phyloP scores from a whole-genome alignment of 2,113 vertebrate genomes.

The Telmatochromis sp. region DNA sequence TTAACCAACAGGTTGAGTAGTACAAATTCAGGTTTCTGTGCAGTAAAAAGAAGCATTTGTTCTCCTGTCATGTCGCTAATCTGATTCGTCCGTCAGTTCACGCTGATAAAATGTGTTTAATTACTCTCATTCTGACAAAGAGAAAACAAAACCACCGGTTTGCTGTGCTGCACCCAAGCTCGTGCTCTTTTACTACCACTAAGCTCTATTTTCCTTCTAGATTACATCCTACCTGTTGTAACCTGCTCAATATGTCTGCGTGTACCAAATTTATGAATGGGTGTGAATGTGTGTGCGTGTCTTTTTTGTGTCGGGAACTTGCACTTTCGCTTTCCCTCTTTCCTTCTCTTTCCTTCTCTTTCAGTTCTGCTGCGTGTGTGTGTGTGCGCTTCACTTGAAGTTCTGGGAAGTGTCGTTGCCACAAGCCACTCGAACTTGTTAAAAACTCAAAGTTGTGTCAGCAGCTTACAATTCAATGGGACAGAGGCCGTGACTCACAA shows the following conservation, averaged over 20 bases:
- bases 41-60: background rate
- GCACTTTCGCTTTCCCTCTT: conserved; percentile 12
- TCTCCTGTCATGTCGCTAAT: background rate
- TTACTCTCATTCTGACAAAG: background rate
- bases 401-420: background rate
- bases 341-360: background rate
- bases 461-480: background rate
- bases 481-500: background rate
- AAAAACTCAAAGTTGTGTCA: background rate
- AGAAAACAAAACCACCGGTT: background rate
- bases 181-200: background rate
- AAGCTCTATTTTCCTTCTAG: background rate
- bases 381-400: background rate
- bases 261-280: background rate
- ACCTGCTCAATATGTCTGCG: background rate
- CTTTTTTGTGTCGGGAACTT: background rate
- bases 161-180: background rate
- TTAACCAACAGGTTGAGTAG: background rate
- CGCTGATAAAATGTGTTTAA: background rate
- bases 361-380: background rate
- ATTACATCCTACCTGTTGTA: background rate
- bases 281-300: background rate
- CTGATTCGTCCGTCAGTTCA: background rate
- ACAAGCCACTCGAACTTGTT: background rate
- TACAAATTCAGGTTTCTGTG: background rate